Evolutionary conservation across 1,140 invertebrate genomes (phyloP), one percentile per base, ranked within the genome.

Genomic region (Drosophila jambulina): DNA sequence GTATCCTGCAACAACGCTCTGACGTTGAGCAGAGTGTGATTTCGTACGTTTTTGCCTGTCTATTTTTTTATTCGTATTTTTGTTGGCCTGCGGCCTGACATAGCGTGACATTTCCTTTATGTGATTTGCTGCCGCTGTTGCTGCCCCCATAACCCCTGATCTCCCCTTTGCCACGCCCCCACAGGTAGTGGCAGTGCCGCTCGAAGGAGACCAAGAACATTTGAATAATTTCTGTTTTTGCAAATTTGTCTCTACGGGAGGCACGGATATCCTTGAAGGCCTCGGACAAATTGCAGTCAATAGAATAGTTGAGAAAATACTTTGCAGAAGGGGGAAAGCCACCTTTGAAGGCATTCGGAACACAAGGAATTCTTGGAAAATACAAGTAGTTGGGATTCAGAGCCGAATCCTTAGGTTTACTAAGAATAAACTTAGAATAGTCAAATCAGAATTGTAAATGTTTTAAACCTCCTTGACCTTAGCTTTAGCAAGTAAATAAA

Each of bases 51-150:
- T 59, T 38, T 17, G 62, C 56, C 38, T 57, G 57, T 58, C 53
- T 45, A 38, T 61, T 43, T 51, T 51, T 32, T 48, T 51, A 13
- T 51, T 32, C 32, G 32, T 54, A 36, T 63, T 63, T 63, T 64
- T 40, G 29, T 65, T 79, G 68, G 61, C 75, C 65, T 64, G 61
- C 36, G 80, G 75, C 65, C 65, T 79, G 63, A 49, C 69, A 70
- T 88, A 90, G 81, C 85, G 85, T 88, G 84, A 88, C 84, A 88
- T 90, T 88, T 88, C 84, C 86, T 79, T 81, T 90, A 78, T 90
- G 64, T 80, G 85, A 88, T 88, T 88, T 85, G 61, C 74, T 82
- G 72, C 65, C 77, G 62, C 46, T 81, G 74, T 57, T 58, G 32
- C 67, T 71, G 62, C 21, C 62, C 62, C 38, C 51, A 34, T 45